phyloP scores from a whole-genome alignment of 2,113 vertebrate genomes.

The Anhinga rufa region DNA sequence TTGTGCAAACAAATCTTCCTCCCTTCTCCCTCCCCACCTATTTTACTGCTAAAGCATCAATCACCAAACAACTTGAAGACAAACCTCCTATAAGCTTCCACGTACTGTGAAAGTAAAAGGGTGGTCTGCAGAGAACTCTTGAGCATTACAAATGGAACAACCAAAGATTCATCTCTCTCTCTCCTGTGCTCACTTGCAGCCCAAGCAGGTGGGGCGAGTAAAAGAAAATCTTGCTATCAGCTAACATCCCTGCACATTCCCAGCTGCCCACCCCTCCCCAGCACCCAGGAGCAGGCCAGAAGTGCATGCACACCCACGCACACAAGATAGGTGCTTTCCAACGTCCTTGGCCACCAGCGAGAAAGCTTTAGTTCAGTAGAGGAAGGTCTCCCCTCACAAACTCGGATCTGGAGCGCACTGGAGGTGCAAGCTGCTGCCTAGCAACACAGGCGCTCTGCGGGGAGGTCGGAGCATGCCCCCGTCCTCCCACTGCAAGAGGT shows the following conservation, averaged over 20 bases:
- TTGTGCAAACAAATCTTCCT: neutral
- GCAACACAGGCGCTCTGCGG: neutral
- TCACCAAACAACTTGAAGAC: neutral
- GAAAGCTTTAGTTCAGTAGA: neutral
- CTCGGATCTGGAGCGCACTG: neutral
- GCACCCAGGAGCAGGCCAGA: neutral
- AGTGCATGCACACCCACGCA: neutral
- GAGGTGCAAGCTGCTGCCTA: conserved; percentile 34
- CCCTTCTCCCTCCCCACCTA: neutral
- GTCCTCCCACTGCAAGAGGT: neutral
- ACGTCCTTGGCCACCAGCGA: neutral
- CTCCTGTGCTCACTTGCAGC: neutral
- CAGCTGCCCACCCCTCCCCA: neutral
- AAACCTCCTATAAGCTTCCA: neutral
- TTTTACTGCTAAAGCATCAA: neutral
- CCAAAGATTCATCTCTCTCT: neutral
- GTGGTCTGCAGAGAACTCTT: neutral
- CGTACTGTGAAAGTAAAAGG: neutral
- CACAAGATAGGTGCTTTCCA: accelerated
- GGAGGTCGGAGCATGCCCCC: neutral
- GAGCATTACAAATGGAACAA: neutral
- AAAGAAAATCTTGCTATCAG: neutral
- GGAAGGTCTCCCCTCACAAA: neutral
- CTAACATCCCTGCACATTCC: accelerated
- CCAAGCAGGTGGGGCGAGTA: neutral